These are phyloP conservation scores for Felis chaus DNA, from an alignment of 2,113 vertebrate species.

Conservation along the genomic window DNA sequence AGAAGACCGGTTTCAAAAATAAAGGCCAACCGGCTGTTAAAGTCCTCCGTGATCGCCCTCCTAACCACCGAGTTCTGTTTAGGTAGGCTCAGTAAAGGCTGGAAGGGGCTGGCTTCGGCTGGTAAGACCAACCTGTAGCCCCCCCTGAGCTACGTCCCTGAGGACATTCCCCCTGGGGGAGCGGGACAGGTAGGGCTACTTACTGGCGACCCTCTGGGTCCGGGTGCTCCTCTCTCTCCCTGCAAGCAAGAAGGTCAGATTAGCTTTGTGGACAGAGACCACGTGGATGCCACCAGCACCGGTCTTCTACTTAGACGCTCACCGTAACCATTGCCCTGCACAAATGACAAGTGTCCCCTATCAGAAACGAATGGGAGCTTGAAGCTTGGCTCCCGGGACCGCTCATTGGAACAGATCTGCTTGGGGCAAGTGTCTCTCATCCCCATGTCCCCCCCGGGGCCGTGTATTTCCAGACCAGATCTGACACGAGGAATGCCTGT, in stretches of 20 bases:
- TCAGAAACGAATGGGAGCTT: not conserved
- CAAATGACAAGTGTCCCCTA: not conserved
- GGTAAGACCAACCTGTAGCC: not conserved
- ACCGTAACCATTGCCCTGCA: not conserved
- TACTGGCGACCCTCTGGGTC: conserved; percentile 95
- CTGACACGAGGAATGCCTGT: not conserved
- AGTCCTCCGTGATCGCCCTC: not conserved
- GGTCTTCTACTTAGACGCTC: not conserved
- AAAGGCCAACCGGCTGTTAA: not conserved
- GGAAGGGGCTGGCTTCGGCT: not conserved
- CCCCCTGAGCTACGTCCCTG: too few relatives aligned
- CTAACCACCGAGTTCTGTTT: not conserved
- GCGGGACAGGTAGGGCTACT: conserved; percentile 80
- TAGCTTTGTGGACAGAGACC: not conserved
- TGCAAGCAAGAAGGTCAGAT: conserved; percentile 83
- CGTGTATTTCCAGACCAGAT: conserved; percentile 18
- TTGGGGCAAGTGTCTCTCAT: not conserved
- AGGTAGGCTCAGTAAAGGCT: not conserved
- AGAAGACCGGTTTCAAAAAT: not conserved
- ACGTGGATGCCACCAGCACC: not conserved
- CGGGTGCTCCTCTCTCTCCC: conserved; percentile 95
- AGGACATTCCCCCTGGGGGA: not conserved
- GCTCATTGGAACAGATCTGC: not conserved
- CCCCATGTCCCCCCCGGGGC: not conserved
- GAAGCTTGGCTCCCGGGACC: not conserved